Evolutionary conservation across 1,140 invertebrate species (phyloP).

Genomic region (Bombus sibiricus): DNA sequence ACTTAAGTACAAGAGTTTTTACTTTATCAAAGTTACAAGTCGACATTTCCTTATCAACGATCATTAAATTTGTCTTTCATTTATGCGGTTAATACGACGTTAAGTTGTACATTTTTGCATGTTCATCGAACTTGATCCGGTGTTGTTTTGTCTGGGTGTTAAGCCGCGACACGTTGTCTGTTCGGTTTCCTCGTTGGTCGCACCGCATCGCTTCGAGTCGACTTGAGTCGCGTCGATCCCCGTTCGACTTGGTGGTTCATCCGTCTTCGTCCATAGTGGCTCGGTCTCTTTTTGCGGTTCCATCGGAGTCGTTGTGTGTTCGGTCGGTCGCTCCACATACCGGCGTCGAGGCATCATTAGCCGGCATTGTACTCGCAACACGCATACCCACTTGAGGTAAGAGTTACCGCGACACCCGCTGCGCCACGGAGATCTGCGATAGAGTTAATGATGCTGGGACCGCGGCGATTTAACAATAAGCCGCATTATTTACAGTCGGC

Average conservation of each 20-base stretch:
- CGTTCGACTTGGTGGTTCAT: conserved; percentile 19
- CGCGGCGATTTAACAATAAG: conserved; percentile 77
- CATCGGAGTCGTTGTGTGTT: conserved; percentile 32
- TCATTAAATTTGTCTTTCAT: too few relatives aligned
- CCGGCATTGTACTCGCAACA: conserved; percentile 74
- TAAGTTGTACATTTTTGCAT: too few relatives aligned
- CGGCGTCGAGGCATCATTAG: conserved; percentile 76
- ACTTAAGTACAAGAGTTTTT: too few relatives aligned
- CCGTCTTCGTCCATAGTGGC: conserved; percentile 41
- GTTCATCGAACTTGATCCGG: neutral
- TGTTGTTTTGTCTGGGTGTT: conserved; percentile 20
- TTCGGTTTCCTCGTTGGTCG: neutral
- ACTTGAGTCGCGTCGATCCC: neutral
- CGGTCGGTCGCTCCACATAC: conserved; percentile 58
- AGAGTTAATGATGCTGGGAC: conserved; percentile 79
- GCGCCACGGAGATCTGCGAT: conserved; percentile 75
- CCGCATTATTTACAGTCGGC: conserved; percentile 76
- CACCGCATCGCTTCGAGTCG: neutral
- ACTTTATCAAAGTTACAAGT: too few relatives aligned
- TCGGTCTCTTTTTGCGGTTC: conserved; percentile 50
- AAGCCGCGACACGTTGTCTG: conserved; percentile 18
- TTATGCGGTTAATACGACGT: too few relatives aligned
- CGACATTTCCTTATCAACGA: too few relatives aligned
- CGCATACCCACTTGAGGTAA: conserved; percentile 71
- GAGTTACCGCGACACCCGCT: conserved; percentile 78